Percentiles rank a stretch among this genome's conserved stretches.
These are phyloP conservation scores for Struthio camelus DNA, from an alignment of 2,113 vertebrate species.

Conservation along the genomic window DNA sequence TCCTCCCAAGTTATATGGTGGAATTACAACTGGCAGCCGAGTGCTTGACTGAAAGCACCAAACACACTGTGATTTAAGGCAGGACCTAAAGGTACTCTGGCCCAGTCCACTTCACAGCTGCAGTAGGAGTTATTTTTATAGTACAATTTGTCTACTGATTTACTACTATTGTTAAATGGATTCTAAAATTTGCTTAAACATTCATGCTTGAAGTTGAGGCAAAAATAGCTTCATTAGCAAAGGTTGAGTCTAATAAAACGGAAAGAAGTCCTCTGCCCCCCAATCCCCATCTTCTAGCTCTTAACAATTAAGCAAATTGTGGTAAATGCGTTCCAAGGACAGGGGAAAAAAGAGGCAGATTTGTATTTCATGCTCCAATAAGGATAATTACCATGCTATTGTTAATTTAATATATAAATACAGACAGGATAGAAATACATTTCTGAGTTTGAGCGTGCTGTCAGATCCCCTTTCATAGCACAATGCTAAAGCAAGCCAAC, in stretches of 20 bases:
- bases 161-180: slow-evolving; percentile 52
- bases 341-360: slow-evolving; percentile 45
- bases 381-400: slow-evolving; percentile 34
- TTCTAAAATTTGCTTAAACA: slow-evolving; percentile 59
- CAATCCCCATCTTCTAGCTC: slow-evolving; percentile 1
- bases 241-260: slow-evolving; percentile 58
- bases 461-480: not conserved
- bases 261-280: slow-evolving; percentile 8
- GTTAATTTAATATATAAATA: slow-evolving; percentile 62
- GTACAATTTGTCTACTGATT: slow-evolving; percentile 50
- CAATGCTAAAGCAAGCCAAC: not conserved
- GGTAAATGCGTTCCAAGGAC: slow-evolving; percentile 47
- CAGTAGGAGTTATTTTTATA: slow-evolving; percentile 44
- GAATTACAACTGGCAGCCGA: slow-evolving; percentile 36
- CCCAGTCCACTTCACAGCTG: slow-evolving; percentile 42
- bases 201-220: slow-evolving; percentile 50
- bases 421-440: slow-evolving; percentile 28
- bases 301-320: slow-evolving; percentile 41
- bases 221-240: slow-evolving; percentile 51
- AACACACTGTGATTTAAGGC: slow-evolving; percentile 28
- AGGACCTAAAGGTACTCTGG: slow-evolving; percentile 57
- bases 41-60: not conserved
- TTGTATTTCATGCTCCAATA: slow-evolving; percentile 61
- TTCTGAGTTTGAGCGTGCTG: not conserved
- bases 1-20: slow-evolving; percentile 1